Evolutionary conservation across 1,140 invertebrate genomes (phyloP).

Genomic region (Mylabris phalerata): DNA sequence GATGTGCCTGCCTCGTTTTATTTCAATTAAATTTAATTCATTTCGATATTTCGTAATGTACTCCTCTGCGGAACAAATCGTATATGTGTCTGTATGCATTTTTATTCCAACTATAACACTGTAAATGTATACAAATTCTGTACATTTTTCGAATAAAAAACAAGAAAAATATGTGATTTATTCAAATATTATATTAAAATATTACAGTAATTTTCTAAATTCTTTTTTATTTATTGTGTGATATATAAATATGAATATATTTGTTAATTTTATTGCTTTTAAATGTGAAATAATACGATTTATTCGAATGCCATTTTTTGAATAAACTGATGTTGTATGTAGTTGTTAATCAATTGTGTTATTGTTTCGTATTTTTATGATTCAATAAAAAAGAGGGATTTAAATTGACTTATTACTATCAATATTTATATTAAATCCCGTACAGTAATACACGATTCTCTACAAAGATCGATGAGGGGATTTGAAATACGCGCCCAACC

Average conservation of each 20-base stretch:
- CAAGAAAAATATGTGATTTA: no score
- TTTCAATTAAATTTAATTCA: background rate
- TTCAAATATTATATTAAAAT: no score
- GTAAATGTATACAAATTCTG: background rate
- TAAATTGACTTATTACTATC: no score
- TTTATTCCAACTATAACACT: background rate
- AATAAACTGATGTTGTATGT: constrained; percentile 8
- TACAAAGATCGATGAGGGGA: no score
- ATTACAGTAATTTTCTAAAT: no score
- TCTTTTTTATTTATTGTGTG: no score
- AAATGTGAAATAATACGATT: constrained; percentile 4
- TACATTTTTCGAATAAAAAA: background rate
- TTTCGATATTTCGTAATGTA: background rate
- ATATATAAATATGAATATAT: background rate
- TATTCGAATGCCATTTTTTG: background rate
- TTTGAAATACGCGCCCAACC: no score
- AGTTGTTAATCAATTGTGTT: constrained; percentile 13
- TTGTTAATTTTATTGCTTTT: constrained; percentile 12
- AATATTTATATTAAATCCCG: no score
- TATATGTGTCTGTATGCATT: background rate
- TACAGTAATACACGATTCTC: no score
- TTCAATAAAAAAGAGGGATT: constrained; percentile 8
- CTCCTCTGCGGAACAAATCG: background rate
- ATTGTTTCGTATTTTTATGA: constrained; percentile 12
- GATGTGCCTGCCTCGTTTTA: constrained; percentile 1